Base-by-base conservation (phyloP, 2,113 vertebrate species). In the Callospermophilus lateralis region DNA sequence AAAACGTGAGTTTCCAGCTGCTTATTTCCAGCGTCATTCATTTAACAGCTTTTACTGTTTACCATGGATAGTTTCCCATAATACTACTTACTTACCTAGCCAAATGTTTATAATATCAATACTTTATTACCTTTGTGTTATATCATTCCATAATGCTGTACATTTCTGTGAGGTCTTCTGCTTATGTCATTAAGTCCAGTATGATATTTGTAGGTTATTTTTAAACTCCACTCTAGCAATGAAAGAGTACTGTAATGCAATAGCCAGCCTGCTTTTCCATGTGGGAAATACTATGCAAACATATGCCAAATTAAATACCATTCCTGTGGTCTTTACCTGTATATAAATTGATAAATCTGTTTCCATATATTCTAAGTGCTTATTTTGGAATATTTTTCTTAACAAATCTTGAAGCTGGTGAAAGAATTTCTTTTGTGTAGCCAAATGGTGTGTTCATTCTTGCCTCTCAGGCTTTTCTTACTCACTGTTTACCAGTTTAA, bases 1-100 rank as follows among this genome's bases (percentile, higher is more conserved):
- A 99, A 98, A 99, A 99, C 6, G 99, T 99, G 93, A 98, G 99
- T 99, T 94, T 83, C 32, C 91, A 70, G n/a, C 19, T 67, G 39
- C 4, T 93, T 83, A 2, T 30, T 85, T 15, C 1, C n/a, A 5
- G 58, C 51, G 65, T n/a, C n/a, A n/a, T 81, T 42, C 24, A 58
- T 58, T 85, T 70, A 92, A 94, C 67, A 55, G 8, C 48, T 74
- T 81, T 81, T 22, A 53, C 48, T 76, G 3, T 58, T 90, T 37
- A 34, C 30, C 2, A 2, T 30, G 34, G 87, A 79, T 67, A 84
- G 93, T 85, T 92, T 96, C 91, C 28, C 24, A 45, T 88, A 87
- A 7, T 13, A 45, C 37, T 70, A 16, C 4, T 45, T 26, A 28
- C 34, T 90, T 83, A 63, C 13, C 2, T 83, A 22, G 19, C 17